Conservation (phyloP, 2,888 invertebrate species). For the Drosophila koepferae region DNA sequence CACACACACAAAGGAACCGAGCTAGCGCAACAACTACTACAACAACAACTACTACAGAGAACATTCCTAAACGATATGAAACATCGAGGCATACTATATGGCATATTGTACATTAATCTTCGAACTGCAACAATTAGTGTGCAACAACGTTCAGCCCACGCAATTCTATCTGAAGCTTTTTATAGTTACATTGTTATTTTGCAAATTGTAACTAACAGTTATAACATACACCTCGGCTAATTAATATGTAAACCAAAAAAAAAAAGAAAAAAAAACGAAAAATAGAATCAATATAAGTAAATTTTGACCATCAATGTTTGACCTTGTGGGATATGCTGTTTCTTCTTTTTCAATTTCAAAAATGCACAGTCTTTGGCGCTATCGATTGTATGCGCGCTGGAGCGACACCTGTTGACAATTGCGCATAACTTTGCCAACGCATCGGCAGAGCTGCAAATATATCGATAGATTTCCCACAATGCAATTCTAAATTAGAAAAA, state of each 20-base stretch:
- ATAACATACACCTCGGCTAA: neutral
- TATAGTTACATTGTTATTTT: neutral
- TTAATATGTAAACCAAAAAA: neutral
- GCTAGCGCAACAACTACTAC: constrained; percentile 7
- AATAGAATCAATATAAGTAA: no score
- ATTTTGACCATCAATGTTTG: neutral
- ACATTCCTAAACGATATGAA: constrained; percentile 12
- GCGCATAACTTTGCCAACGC: constrained; percentile 6
- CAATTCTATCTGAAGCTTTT: neutral
- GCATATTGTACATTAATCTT: constrained; percentile 31
- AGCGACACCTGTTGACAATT: constrained; percentile 15
- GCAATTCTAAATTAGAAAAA: constrained; percentile 34
- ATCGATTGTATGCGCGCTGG: neutral
- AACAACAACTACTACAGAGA: neutral
- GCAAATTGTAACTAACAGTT: neutral
- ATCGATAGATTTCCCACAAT: constrained; percentile 31
- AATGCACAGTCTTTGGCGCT: neutral
- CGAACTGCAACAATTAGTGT: constrained; percentile 23
- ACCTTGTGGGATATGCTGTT: neutral
- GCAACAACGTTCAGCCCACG: neutral
- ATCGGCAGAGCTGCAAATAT: neutral
- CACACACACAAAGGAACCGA: constrained; percentile 5
- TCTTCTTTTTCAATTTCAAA: neutral
- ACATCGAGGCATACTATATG: neutral
- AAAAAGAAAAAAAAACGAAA: no score